Evolutionary conservation across 2,888 invertebrate genomes (phyloP).

Genomic region (Norana najaformis): DNA sequence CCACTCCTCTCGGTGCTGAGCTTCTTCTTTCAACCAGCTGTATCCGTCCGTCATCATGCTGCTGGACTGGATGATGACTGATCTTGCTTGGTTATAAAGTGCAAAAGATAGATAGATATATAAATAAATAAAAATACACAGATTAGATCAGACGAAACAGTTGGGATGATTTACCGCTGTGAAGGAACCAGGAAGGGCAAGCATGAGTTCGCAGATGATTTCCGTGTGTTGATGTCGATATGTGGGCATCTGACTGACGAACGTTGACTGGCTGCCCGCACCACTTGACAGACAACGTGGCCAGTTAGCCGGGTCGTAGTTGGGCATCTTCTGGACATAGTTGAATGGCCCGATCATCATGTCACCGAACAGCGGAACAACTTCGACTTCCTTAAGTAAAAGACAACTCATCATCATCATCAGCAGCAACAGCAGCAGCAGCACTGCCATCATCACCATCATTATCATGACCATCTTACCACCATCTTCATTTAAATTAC

Average conservation of each 20-base stretch:
- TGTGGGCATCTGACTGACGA: constrained; percentile 67
- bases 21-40: too few species aligned
- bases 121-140: too few species aligned
- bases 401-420: background rate
- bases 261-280: constrained; percentile 76
- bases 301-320: constrained; percentile 48
- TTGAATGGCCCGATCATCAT: constrained; percentile 98
- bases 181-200: background rate
- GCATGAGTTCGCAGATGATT: constrained; percentile 43
- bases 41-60: too few species aligned
- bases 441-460: background rate
- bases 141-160: background rate
- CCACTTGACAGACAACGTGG: constrained; percentile 69
- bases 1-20: too few species aligned
- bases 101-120: too few species aligned
- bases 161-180: background rate
- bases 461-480: background rate
- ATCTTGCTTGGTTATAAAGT: too few species aligned
- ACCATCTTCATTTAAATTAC: background rate
- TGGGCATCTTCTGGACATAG: constrained; percentile 77
- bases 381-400: constrained; percentile 38
- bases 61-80: too few species aligned
- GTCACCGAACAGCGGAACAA: constrained; percentile 79
- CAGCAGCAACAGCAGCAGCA: background rate
- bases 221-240: constrained; percentile 42